These are phyloP conservation scores for Augochlora pura DNA, from an alignment of 1,140 invertebrate genomes.

Conservation along the genomic window DNA sequence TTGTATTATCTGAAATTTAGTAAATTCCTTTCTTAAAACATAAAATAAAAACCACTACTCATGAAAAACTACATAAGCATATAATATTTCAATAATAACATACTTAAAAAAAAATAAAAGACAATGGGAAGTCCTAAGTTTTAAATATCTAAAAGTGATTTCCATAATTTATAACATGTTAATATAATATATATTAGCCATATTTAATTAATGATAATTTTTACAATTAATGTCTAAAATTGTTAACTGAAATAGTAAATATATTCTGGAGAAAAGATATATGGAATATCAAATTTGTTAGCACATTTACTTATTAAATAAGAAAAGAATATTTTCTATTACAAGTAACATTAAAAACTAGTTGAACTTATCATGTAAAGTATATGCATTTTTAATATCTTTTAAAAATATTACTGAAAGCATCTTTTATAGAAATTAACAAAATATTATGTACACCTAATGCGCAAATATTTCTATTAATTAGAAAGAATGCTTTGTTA, in stretches of 20 bases:
- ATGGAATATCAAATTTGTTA: background rate
- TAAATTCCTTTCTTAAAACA: background rate
- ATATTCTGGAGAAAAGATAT: background rate
- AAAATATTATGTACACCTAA: background rate
- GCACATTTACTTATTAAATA: background rate
- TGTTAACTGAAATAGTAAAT: background rate
- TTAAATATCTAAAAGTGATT: too few relatives aligned
- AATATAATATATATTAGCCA: too few relatives aligned
- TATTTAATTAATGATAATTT: background rate
- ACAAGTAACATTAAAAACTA: background rate
- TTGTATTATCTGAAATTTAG: slow-evolving; percentile 50
- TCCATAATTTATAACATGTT: background rate
- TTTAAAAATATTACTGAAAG: background rate
- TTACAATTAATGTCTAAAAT: background rate
- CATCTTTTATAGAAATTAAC: background rate
- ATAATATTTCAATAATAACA: background rate
- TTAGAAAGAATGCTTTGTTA: background rate
- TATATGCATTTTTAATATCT: background rate
- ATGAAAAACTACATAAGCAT: background rate
- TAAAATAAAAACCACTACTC: background rate
- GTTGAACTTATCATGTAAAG: background rate
- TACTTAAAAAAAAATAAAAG: too few relatives aligned
- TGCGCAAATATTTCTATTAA: background rate
- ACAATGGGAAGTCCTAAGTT: too few relatives aligned
- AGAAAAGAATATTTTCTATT: background rate